A percentile compares a stretch with the other conserved stretches of the same genome.
phyloP scores from a whole-genome alignment of 2,113 vertebrate species.

The Passer montanus region DNA sequence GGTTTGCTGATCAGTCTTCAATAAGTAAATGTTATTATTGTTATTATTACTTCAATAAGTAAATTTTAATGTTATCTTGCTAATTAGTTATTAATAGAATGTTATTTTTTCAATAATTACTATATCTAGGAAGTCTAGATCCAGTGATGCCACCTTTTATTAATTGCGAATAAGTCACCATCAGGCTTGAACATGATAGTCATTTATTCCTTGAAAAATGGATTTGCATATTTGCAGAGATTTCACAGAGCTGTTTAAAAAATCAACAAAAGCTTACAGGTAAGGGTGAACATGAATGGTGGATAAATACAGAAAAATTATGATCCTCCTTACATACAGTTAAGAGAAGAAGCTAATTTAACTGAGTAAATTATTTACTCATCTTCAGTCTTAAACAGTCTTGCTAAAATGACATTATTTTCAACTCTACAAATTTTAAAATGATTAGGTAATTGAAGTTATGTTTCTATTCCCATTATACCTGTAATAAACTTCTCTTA shows the following conservation, averaged over 20 bases:
- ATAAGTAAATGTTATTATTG: neutral
- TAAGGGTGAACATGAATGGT: neutral
- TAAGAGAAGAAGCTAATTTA: neutral
- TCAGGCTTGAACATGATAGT: neutral
- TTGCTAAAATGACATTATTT: neutral
- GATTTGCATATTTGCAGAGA: neutral
- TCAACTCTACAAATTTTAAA: neutral
- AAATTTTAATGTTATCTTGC: neutral
- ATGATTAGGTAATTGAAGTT: neutral
- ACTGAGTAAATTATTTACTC: neutral
- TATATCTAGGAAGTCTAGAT: neutral
- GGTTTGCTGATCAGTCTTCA: neutral
- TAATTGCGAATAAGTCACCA: neutral
- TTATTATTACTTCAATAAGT: neutral
- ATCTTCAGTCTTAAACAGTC: neutral
- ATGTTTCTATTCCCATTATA: neutral
- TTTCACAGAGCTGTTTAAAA: neutral
- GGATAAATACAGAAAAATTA: neutral
- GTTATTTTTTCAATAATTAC: neutral
- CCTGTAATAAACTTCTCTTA: neutral
- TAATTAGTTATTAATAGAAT: neutral
- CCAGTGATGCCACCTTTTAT: neutral
- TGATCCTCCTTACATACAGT: neutral
- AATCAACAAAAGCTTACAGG: neutral
- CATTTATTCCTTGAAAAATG: neutral